Conservation (phyloP, 2,113 vertebrate genomes). For the Vulpes vulpes region DNA sequence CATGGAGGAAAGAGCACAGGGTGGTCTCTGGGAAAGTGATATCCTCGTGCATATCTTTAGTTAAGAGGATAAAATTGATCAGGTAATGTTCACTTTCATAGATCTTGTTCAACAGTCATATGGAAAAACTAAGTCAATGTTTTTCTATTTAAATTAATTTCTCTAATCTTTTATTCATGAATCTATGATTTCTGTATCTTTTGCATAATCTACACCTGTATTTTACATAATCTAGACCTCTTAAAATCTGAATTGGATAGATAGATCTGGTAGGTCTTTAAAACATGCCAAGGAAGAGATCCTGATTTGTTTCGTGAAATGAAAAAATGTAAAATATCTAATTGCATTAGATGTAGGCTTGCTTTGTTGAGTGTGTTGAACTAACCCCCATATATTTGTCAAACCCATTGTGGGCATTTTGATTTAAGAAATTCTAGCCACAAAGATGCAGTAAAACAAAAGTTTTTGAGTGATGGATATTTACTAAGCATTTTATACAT, state of each 20-base stretch:
- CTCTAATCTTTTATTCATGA: constrained; percentile 8
- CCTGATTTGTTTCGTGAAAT: constrained; percentile 48
- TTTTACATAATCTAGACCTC: constrained; percentile 58
- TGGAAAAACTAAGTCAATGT: constrained; percentile 26
- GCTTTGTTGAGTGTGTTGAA: background rate
- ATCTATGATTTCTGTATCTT: background rate
- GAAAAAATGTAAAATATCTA: constrained; percentile 50
- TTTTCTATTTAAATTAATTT: constrained; percentile 64
- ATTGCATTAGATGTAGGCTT: constrained; percentile 26
- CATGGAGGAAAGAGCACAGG: constrained; percentile 2
- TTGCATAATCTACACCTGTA: background rate
- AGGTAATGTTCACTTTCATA: background rate
- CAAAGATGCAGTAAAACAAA: background rate
- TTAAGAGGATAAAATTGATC: constrained; percentile 60
- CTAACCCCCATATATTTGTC: background rate
- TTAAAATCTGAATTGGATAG: constrained; percentile 67
- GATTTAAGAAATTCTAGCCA: background rate
- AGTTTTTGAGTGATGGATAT: background rate
- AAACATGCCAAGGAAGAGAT: constrained; percentile 63
- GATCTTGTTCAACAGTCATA: background rate
- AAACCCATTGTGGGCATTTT: background rate
- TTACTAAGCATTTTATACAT: background rate
- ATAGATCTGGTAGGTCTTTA: constrained; percentile 55
- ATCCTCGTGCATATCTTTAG: constrained; percentile 9
- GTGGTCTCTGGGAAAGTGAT: constrained; percentile 52